Evolutionary conservation across 2,888 invertebrate genomes (phyloP).

Genomic region (Hermaeophaga mercurialis): DNA sequence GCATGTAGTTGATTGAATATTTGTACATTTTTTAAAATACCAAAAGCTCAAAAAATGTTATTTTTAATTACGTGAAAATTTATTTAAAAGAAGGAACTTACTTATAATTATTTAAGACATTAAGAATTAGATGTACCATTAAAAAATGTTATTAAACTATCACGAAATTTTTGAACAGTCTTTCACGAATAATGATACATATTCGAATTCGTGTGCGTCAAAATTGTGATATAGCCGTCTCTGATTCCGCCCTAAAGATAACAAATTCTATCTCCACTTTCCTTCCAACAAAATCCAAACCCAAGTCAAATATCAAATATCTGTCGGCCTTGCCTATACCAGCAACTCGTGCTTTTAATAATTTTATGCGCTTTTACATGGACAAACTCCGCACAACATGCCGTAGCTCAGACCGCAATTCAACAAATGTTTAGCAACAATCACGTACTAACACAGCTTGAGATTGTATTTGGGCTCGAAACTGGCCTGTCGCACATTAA

Average conservation of each 20-base stretch:
- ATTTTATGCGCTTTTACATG: constrained; percentile 14
- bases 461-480: not conserved
- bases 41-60: no score
- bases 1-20: no score
- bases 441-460: constrained; percentile 3
- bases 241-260: constrained; percentile 1
- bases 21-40: no score
- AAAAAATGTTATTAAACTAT: no score
- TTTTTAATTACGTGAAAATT: no score
- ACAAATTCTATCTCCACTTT: not conserved
- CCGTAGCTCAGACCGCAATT: constrained; percentile 1
- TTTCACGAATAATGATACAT: no score
- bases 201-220: no score
- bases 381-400: constrained; percentile 5
- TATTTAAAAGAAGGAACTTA: no score
- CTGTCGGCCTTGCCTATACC: constrained; percentile 4
- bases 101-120: no score
- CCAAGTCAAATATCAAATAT: constrained; percentile 10
- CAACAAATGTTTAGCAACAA: constrained; percentile 11
- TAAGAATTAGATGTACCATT: no score
- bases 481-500: not conserved
- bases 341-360: constrained; percentile 5
- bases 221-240: no score
- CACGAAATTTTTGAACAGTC: no score
- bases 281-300: constrained; percentile 4